Conservation (phyloP, 2,113 vertebrate genomes). For the Cranoglanis bouderius region DNA sequence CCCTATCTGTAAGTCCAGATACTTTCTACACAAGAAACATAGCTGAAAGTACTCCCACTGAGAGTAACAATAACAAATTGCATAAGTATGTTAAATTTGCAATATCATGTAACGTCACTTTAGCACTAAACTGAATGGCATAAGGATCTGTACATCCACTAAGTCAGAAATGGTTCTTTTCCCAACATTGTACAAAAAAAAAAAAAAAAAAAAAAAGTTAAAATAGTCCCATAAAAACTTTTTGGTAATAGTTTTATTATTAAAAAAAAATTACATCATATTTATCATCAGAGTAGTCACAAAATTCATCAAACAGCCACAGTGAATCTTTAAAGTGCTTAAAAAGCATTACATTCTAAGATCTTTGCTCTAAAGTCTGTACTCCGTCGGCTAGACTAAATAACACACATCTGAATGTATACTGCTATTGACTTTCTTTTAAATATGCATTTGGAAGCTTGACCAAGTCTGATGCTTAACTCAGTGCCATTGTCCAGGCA, state of each 20-base stretch:
- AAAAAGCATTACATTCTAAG: not conserved
- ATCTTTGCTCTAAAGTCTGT: not conserved
- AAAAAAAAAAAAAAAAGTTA: not conserved
- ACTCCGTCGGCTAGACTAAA: not conserved
- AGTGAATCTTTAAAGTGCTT: not conserved
- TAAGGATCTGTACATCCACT: not conserved
- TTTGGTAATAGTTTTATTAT: slow-evolving; percentile 18
- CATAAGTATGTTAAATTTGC: not conserved
- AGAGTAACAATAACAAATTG: not conserved
- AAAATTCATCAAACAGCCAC: not conserved
- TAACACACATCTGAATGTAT: slow-evolving; percentile 4
- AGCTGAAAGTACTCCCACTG: not conserved
- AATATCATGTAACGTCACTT: not conserved
- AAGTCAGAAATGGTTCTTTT: not conserved
- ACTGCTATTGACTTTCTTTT: not conserved
- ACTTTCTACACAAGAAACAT: slow-evolving; percentile 8
- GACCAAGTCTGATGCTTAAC: slow-evolving; percentile 8
- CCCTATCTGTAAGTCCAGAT: too few species aligned
- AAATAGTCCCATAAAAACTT: not conserved
- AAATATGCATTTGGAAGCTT: not conserved
- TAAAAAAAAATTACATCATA: too few species aligned
- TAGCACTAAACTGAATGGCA: not conserved
- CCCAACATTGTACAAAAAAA: not conserved
- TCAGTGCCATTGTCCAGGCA: slow-evolving; percentile 11
- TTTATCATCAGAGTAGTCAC: not conserved